A percentile compares a stretch with the other conserved stretches of the same genome.
These are phyloP conservation scores for Erpornis zantholeuca DNA, from an alignment of 2,113 vertebrate species.

Conservation along the genomic window DNA sequence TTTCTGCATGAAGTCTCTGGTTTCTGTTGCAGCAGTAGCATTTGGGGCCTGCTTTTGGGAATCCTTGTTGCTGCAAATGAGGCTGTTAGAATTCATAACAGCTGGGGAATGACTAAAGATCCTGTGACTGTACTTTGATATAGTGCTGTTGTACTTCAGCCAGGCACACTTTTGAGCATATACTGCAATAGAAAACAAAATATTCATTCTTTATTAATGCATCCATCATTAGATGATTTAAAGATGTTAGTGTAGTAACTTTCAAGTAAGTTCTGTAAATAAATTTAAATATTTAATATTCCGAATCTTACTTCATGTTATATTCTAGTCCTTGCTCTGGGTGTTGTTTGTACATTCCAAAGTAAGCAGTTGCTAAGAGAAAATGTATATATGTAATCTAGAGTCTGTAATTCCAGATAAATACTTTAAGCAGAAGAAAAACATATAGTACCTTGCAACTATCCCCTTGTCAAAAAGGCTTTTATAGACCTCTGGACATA, in stretches of 20 bases:
- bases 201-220: neutral
- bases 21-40: neutral
- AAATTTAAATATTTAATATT: neutral
- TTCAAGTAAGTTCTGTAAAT: neutral
- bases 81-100: neutral
- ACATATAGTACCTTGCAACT: neutral
- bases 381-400: neutral
- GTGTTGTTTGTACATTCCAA: neutral
- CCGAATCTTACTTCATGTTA: neutral
- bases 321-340: neutral
- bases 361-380: neutral
- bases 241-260: neutral
- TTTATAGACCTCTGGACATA: neutral
- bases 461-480: neutral
- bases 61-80: neutral
- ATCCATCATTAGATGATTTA: neutral
- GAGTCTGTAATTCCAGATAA: neutral
- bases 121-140: neutral
- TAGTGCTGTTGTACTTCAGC: neutral
- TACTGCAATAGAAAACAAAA: neutral
- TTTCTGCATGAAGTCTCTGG: neutral
- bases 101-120: neutral
- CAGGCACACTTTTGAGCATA: neutral
- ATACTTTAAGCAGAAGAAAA: neutral
- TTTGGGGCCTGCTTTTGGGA: neutral